phyloP scores from a whole-genome alignment of 2,113 vertebrate species.

The Regulus satrapa region DNA sequence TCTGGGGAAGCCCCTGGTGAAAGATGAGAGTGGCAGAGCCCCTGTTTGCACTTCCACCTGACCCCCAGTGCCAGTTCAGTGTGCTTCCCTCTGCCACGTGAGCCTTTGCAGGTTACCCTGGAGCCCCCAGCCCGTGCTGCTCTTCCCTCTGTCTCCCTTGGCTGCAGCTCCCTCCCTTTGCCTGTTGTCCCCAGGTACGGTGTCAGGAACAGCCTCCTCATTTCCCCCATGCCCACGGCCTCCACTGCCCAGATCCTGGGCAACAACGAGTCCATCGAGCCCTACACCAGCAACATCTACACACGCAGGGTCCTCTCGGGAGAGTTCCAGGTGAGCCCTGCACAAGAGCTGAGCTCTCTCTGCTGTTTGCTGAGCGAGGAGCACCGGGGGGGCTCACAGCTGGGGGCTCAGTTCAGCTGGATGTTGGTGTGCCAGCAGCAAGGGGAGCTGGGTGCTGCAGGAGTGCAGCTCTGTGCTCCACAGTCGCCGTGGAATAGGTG shows the following conservation, averaged over 20 bases:
- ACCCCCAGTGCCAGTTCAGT: rapidly evolving
- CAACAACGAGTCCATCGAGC: conserved; percentile 95
- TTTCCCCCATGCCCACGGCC: conserved; percentile 96
- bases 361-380: too few species aligned
- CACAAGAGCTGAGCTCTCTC: rapidly evolving
- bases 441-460: neutral
- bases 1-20: neutral
- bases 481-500: rapidly evolving
- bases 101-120: neutral
- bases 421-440: rapidly evolving
- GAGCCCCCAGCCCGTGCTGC: too few species aligned
- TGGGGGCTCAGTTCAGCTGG: neutral
- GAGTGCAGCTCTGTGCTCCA: neutral
- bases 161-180: neutral
- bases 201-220: conserved; percentile 90
- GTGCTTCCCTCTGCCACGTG: neutral
- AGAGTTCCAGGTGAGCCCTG: conserved; percentile 89
- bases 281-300: conserved; percentile 98
- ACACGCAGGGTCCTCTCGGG: conserved; percentile 94
- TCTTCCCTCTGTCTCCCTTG: neutral
- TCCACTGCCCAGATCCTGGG: conserved; percentile 98
- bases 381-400: neutral
- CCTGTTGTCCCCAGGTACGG: conserved; percentile 76
- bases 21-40: neutral
- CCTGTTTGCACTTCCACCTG: rapidly evolving